These are phyloP conservation scores for Coboldia fuscipes DNA, from an alignment of 1,140 invertebrate genomes.

Conservation along the genomic window DNA sequence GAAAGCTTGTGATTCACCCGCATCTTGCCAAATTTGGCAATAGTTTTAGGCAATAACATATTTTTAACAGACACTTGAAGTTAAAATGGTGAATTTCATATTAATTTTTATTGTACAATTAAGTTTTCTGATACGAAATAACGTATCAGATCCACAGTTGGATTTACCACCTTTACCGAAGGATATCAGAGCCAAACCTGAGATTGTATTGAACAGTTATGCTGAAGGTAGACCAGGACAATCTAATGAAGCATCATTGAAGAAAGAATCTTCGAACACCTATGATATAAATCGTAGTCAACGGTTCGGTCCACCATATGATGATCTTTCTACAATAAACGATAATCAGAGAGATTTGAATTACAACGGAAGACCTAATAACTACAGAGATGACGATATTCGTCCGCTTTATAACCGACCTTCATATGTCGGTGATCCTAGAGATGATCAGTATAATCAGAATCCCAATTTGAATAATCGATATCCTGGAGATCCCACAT, in stretches of 20 bases:
- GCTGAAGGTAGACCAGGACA: slow-evolving; percentile 7
- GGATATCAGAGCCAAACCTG: slow-evolving; percentile 7
- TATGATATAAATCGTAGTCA: slow-evolving; percentile 14
- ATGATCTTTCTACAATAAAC: not conserved
- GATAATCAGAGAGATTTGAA: not conserved
- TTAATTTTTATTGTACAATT: slow-evolving; percentile 11
- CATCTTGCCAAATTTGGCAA: too few relatives aligned
- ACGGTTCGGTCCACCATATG: slow-evolving; percentile 17
- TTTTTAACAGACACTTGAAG: too few relatives aligned
- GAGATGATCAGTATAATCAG: too few relatives aligned
- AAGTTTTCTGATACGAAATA: slow-evolving; percentile 9
- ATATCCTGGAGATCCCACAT: not conserved
- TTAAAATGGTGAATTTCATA: slow-evolving; percentile 2
- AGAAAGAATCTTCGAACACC: slow-evolving; percentile 1
- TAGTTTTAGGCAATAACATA: too few relatives aligned
- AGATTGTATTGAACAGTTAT: slow-evolving; percentile 15
- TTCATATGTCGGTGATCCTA: not conserved
- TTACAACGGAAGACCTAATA: not conserved
- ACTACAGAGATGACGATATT: slow-evolving; percentile 9
- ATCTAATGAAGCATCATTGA: not conserved
- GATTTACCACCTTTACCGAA: slow-evolving; percentile 24
- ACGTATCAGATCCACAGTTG: slow-evolving; percentile 24
- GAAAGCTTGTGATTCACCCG: too few relatives aligned
- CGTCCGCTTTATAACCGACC: slow-evolving; percentile 2
- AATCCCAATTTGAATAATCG: not conserved